Conservation (phyloP, 2,113 vertebrate genomes). For the Ameiurus melas region DNA sequence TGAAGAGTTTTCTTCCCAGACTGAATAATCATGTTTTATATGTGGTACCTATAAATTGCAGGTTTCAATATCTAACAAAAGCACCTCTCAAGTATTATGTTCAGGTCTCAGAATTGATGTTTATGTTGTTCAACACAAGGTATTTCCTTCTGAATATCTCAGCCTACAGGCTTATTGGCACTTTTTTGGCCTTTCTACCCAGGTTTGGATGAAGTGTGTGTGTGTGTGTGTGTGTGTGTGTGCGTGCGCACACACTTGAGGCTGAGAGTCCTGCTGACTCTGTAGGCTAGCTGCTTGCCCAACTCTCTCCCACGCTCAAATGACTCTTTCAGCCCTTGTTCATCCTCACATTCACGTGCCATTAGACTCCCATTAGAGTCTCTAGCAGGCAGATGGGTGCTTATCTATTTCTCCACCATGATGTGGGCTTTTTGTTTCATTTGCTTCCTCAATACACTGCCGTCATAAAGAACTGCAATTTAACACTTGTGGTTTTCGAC, state of each 20-base stretch:
- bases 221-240: constrained; percentile 27
- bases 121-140: background rate
- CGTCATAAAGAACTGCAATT: background rate
- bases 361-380: constrained; percentile 51
- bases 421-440: constrained; percentile 11
- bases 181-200: background rate
- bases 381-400: constrained; percentile 21
- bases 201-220: background rate
- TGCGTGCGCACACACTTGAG: background rate
- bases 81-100: background rate
- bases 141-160: background rate
- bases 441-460: constrained; percentile 13
- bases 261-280: constrained; percentile 18
- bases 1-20: background rate
- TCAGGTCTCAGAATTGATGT: background rate
- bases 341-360: constrained; percentile 37
- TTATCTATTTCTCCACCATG: constrained; percentile 21
- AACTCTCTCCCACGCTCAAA: constrained; percentile 47
- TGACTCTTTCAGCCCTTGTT: constrained; percentile 23
- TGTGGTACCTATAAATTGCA: background rate
- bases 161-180: background rate
- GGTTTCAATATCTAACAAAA: background rate
- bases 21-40: background rate
- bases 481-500: constrained; percentile 9
- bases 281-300: constrained; percentile 47